Base-by-base conservation (phyloP, 30 jellyfish, hydroid and myxozoan genomes). In the Catostylus mosaicus region DNA sequence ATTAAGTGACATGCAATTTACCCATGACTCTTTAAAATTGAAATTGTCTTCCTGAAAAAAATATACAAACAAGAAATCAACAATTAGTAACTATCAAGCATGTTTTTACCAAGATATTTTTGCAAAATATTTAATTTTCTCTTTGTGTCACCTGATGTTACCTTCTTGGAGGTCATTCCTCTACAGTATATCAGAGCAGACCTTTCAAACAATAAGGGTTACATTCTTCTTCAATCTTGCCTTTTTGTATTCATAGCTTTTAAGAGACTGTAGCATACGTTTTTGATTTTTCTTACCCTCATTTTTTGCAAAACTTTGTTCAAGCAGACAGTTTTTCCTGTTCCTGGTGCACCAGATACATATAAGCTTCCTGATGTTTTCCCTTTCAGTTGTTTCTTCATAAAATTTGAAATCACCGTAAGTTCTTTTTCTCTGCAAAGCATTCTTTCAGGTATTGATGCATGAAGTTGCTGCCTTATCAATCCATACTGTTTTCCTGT, bases 321-420 rank as follows among this genome's bases (percentile, higher is more conserved):
- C 57, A 92, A 56, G 63, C 96, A 79, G 24, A 96, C 97, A 64
- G 97, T 92, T 52, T 92, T 92, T 23, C 98, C 98, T 9, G 98
- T 92, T 7, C 98, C 98, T 30, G 98, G 98, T 30, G 98, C 98
- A 68, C 98, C 98, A 64, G 98, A 92, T 51, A 92, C 76, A 66
- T 92, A 92, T 30, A 92, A 80, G 67, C 98, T 87, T 20, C 98
- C 96, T 20, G 87, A 51, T 20, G n/a, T 46, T 23, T 47, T 36
- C n/a, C 81, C 87, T 36, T 33, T 30, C 20, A 92, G 20, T 27
- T 56, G 62, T 20, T 40, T 60, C 38, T 72, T 71, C 26, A 92
- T 37, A 48, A 86, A 92, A 12, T 65, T 65, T 52, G 43, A 33
- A 14, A 92, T 82, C 0, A 36, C 1, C 11, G 69, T 24, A 11